phyloP scores from a whole-genome alignment of 2,888 invertebrate genomes.

The Acanthosoma haemorrhoidale region DNA sequence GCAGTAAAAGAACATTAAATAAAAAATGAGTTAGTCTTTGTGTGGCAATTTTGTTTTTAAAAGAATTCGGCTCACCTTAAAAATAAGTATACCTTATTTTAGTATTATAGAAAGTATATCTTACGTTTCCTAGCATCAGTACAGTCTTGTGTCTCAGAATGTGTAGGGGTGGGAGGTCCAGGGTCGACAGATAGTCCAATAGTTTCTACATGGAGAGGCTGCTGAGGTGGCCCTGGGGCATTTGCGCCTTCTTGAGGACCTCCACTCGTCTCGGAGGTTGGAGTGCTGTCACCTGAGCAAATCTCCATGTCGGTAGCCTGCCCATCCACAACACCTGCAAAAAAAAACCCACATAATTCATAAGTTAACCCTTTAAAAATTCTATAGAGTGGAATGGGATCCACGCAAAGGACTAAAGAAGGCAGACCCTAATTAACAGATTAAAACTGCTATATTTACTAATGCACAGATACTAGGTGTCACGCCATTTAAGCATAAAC shows the following conservation, averaged over 20 bases:
- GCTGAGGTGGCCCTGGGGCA: slow-evolving; percentile 39
- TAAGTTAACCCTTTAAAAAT: background rate
- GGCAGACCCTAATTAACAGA: no score
- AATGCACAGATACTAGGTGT: no score
- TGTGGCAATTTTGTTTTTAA: no score
- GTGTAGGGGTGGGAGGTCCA: slow-evolving; percentile 65
- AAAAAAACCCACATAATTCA: background rate
- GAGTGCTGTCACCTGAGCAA: slow-evolving; percentile 84
- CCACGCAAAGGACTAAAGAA: no score
- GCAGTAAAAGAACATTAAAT: no score
- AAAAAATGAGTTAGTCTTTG: no score
- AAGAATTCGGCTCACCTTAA: no score
- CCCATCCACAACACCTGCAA: slow-evolving; percentile 45
- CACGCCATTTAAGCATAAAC: no score
- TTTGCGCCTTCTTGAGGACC: slow-evolving; percentile 47
- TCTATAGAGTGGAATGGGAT: no score
- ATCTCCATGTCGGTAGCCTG: slow-evolving; percentile 86
- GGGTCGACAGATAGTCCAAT: slow-evolving; percentile 37
- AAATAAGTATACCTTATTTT: no score
- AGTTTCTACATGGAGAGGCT: slow-evolving; percentile 39
- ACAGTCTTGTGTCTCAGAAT: slow-evolving; percentile 65
- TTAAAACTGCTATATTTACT: no score
- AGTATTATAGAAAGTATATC: no score
- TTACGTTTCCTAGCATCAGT: slow-evolving; percentile 60
- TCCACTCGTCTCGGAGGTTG: slow-evolving; percentile 73